Conservation (phyloP, 2,888 invertebrate genomes). For the Melieria picta region DNA sequence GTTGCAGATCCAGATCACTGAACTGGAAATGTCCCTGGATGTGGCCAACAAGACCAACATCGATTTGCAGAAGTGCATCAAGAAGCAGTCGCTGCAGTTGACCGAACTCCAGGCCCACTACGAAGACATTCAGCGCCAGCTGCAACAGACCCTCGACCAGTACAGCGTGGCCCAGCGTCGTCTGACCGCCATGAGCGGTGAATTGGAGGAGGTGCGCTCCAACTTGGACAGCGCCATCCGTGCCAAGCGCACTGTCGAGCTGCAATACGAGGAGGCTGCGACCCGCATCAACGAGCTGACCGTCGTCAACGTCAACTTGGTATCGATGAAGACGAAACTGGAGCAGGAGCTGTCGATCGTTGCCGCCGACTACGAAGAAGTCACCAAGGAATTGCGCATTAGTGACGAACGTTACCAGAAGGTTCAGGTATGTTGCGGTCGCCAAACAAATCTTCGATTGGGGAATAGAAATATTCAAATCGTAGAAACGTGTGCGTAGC, state of each 20-base stretch:
- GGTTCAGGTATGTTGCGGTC: constrained; percentile 71
- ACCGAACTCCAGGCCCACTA: constrained; percentile 94
- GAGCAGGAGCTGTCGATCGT: constrained; percentile 93
- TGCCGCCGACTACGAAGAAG: constrained; percentile 97
- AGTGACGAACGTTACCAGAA: constrained; percentile 96
- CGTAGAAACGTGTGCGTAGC: too few species aligned
- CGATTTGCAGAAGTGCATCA: constrained; percentile 96
- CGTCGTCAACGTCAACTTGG: constrained; percentile 94
- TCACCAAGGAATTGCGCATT: constrained; percentile 93
- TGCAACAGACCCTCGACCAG: constrained; percentile 95
- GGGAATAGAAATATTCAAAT: too few species aligned
- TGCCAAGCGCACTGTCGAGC: constrained; percentile 89
- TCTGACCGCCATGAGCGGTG: constrained; percentile 89
- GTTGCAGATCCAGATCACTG: constrained; percentile 97
- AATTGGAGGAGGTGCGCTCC: constrained; percentile 95
- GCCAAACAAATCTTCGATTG: too few species aligned
- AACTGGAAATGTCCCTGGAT: constrained; percentile 95
- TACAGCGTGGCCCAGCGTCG: constrained; percentile 90
- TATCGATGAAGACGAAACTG: constrained; percentile 92
- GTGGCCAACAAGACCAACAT: constrained; percentile 98
- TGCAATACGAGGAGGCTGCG: constrained; percentile 88
- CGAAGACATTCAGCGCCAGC: constrained; percentile 95
- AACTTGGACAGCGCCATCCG: constrained; percentile 93
- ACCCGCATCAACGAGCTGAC: constrained; percentile 94
- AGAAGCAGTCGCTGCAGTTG: constrained; percentile 93